Percentiles rank a stretch among this genome's conserved stretches.
Conservation (phyloP, 92 coral and sea anemone species). For the Plumapathes pennacea region DNA sequence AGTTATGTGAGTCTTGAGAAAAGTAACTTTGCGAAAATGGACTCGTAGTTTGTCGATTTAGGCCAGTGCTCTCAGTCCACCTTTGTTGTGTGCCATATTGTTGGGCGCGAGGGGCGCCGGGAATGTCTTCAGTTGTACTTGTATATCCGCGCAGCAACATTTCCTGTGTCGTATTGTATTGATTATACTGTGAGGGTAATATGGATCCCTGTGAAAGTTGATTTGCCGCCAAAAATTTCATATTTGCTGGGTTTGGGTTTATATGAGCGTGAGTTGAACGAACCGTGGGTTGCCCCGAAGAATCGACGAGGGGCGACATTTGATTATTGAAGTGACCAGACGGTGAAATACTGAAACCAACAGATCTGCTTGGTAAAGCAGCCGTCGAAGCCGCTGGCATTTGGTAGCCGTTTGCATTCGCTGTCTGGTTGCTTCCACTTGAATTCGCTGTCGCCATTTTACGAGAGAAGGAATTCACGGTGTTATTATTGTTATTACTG, state of each 20-base stretch:
- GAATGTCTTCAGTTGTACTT: no score
- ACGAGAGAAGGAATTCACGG: constrained; percentile 53
- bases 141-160: constrained; percentile 67
- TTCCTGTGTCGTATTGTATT: constrained; percentile 80
- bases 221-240: constrained; percentile 54
- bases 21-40: constrained; percentile 73
- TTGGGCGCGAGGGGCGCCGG: constrained; percentile 72
- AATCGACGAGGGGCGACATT: constrained; percentile 63
- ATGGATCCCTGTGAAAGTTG: constrained; percentile 26
- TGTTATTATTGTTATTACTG: constrained; percentile 55
- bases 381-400: constrained; percentile 67
- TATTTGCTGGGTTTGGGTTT: constrained; percentile 58
- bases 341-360: constrained; percentile 57
- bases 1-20: constrained; percentile 65
- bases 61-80: constrained; percentile 76
- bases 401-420: constrained; percentile 86
- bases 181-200: constrained; percentile 67
- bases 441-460: constrained; percentile 76
- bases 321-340: constrained; percentile 72
- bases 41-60: constrained; percentile 73
- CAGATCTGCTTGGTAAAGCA: constrained; percentile 57
- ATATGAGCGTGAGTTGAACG: constrained; percentile 47
- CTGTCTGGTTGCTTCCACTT: constrained; percentile 47
- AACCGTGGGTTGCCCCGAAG: constrained; percentile 38
- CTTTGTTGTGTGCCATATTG: constrained; percentile 94